Base-by-base conservation (phyloP, 1,140 invertebrate species). In the Hestina assimilis region DNA sequence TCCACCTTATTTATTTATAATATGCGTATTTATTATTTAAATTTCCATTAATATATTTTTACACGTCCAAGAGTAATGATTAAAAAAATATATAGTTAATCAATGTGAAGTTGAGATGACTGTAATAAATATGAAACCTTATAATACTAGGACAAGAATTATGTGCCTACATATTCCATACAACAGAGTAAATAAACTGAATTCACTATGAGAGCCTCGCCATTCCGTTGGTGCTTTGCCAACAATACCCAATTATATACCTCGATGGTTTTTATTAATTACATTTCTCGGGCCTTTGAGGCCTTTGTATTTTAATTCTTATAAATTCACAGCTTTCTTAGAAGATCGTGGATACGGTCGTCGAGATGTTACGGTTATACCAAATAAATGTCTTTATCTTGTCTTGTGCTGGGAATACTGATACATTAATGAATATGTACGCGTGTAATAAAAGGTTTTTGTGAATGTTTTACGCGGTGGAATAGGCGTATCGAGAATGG, bases 261-360 rank as follows among this genome's bases (percentile, higher is more conserved):
- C 58, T 58, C 68, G 68, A 72, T 76, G 66, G 64, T 79, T 75
- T 80, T 80, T 85, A 80, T 81, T 80, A 81, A 82, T 81, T 76
- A 78, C 67, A 57, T 58, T 55, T 58, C 56, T 61, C 66, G 61
- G 60, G 58, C 55, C 64, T 54, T 66, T 59, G 65, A 72, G 56
- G 63, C 68, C 74, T 85, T 81, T 85, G 82, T 83, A 81, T 84
- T 84, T 79, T 82, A 81, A 82, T 80, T 77, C 79, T 78, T 66
- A 83, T 74, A 74, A 81, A 80, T 80, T 80, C 73, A 55, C 74
- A 74, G 50, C 60, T 75, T 83, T 84, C 79, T 69, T 64, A 79
- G 73, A 79, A 80, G 60, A 67, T 62, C 47, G 65, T 46, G 31
- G 47, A 41, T 45, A 35, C 46, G 40, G 61, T 35, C 59, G 51